Evolutionary conservation across 2,888 invertebrate species (phyloP).

Genomic region (Ctena decussata): DNA sequence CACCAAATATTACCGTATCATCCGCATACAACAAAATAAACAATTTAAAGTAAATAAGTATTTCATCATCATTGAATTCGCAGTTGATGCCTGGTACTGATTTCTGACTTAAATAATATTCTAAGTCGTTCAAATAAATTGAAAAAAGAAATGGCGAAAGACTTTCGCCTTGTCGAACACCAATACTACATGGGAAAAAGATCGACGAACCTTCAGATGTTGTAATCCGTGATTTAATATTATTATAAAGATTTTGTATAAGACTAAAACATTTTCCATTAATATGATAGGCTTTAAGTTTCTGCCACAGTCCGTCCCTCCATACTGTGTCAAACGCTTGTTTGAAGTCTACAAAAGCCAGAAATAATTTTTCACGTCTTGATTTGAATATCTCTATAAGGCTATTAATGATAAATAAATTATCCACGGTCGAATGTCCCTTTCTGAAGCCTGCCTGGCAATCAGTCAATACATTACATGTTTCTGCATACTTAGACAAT

Average conservation of each 20-base stretch:
- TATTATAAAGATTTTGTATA: not conserved
- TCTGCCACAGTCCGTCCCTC: not conserved
- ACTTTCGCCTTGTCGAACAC: not conserved
- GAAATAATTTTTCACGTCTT: not conserved
- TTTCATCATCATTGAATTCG: not conserved
- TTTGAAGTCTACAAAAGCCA: not conserved
- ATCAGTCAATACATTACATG: not conserved
- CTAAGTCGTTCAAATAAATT: not conserved
- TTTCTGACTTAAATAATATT: not conserved
- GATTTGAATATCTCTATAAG: not conserved
- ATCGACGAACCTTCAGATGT: not conserved
- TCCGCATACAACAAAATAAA: constrained; percentile 36
- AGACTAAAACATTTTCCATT: not conserved
- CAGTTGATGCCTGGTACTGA: not conserved
- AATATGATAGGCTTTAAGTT: not conserved
- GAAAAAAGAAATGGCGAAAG: not conserved
- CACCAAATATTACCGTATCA: constrained; percentile 35
- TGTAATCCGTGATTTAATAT: not conserved
- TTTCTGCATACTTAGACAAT: not conserved
- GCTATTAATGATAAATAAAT: not conserved
- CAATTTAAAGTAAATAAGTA: not conserved
- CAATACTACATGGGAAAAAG: not conserved
- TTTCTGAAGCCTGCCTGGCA: not conserved
- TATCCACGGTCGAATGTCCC: not conserved
- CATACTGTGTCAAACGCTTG: not conserved